phyloP scores from a whole-genome alignment of 2,113 vertebrate species.

The Glaucidium brasilianum region DNA sequence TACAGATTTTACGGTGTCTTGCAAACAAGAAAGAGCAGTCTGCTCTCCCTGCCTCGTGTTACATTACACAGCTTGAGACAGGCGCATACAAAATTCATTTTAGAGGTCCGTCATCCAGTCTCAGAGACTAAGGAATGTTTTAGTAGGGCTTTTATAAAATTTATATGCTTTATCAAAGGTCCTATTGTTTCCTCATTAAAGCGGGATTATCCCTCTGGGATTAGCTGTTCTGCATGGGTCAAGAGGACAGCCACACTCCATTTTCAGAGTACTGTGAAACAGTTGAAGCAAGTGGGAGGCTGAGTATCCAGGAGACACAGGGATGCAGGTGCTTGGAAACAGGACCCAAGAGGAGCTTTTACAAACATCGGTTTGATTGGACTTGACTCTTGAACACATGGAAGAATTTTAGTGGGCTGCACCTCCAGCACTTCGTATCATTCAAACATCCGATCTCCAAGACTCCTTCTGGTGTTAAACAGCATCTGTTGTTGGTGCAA shows the following conservation, averaged over 20 bases:
- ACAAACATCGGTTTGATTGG: background rate
- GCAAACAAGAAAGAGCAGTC: background rate
- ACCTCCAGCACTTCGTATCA: background rate
- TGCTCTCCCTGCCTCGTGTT: background rate
- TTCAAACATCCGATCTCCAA: background rate
- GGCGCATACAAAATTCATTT: background rate
- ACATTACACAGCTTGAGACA: background rate
- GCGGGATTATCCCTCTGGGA: slow-evolving; percentile 13
- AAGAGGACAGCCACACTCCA: background rate
- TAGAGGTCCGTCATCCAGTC: background rate
- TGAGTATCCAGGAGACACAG: background rate
- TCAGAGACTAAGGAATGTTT: background rate
- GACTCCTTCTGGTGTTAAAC: background rate
- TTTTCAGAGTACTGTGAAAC: background rate
- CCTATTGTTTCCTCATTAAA: slow-evolving; percentile 24
- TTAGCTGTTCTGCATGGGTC: slow-evolving; percentile 10
- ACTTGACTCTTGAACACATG: background rate
- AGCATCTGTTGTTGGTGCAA: fast-evolving
- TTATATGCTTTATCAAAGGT: background rate
- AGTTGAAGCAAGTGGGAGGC: background rate
- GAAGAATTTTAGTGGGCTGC: background rate
- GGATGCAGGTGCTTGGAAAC: background rate
- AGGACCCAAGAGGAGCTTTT: background rate
- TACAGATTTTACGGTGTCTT: background rate
- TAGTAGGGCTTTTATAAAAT: background rate